These are phyloP conservation scores for Hyperoplus immaculatus DNA, from an alignment of 2,797 vertebrate species.

Conservation along the genomic window DNA sequence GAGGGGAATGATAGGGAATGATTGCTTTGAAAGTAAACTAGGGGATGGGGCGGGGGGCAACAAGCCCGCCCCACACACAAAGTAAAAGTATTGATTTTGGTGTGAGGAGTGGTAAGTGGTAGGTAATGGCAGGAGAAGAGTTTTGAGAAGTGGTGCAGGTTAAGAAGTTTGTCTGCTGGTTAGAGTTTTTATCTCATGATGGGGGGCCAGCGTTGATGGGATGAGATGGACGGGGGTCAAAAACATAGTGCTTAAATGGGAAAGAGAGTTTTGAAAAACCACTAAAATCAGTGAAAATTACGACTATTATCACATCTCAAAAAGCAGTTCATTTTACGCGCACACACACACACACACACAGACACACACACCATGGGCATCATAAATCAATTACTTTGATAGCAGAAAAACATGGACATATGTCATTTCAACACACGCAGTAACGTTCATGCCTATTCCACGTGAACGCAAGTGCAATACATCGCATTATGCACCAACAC, in stretches of 20 bases:
- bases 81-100: slow-evolving; percentile 71
- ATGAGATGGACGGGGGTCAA: slow-evolving; percentile 63
- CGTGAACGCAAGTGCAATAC: slow-evolving; percentile 4
- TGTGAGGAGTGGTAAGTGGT: slow-evolving; percentile 72
- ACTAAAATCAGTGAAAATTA: slow-evolving; percentile 17
- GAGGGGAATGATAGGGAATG: slow-evolving; percentile 55
- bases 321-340: slow-evolving; percentile 8
- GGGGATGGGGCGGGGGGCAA: background rate
- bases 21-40: slow-evolving; percentile 68
- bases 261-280: slow-evolving; percentile 43
- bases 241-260: slow-evolving; percentile 54
- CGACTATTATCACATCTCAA: slow-evolving; percentile 5
- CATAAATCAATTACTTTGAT: background rate
- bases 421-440: background rate
- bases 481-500: slow-evolving; percentile 47
- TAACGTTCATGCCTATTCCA: background rate
- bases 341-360: background rate
- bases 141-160: slow-evolving; percentile 73
- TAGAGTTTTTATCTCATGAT: slow-evolving; percentile 67
- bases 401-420: slow-evolving; percentile 4
- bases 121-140: slow-evolving; percentile 71
- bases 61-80: slow-evolving; percentile 12
- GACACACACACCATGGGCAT: background rate
- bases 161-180: slow-evolving; percentile 71
- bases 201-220: slow-evolving; percentile 63